A percentile compares a stretch with the other conserved stretches of the same genome.
Evolutionary conservation across 92 coral and sea anemone genomes (phyloP).

Genomic region (Paramuricea clavata): DNA sequence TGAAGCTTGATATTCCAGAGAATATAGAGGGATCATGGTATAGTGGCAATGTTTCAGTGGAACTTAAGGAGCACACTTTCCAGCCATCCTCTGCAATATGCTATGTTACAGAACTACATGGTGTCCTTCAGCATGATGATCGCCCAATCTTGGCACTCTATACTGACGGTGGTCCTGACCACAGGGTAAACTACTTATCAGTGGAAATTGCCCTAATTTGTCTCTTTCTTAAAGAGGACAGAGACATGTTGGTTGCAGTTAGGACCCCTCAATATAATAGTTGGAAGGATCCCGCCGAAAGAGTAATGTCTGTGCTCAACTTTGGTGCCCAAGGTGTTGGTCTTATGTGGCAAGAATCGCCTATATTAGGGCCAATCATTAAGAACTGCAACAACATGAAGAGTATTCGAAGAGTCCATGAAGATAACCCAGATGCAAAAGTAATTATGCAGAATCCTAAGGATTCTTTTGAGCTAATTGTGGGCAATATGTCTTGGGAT

Average conservation of each 20-base stretch:
- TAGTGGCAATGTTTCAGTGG: slow-evolving; percentile 36
- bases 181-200: slow-evolving; percentile 25
- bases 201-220: slow-evolving; percentile 20
- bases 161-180: slow-evolving; percentile 50
- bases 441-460: too few species aligned
- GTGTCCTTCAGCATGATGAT: slow-evolving; percentile 24
- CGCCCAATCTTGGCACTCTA: slow-evolving; percentile 17
- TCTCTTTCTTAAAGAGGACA: too few species aligned
- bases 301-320: slow-evolving; percentile 18
- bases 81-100: slow-evolving; percentile 34
- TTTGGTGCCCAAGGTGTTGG: too few species aligned
- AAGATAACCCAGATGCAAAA: too few species aligned
- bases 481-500: too few species aligned
- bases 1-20: slow-evolving; percentile 44
- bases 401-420: not conserved
- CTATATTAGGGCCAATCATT: too few species aligned
- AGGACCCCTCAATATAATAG: slow-evolving; percentile 13
- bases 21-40: slow-evolving; percentile 19
- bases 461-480: too few species aligned
- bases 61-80: too few species aligned
- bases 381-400: not conserved
- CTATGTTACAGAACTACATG: slow-evolving; percentile 47
- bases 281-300: slow-evolving; percentile 33
- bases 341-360: too few species aligned
- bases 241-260: slow-evolving; percentile 29